Conservation (phyloP, 2,113 vertebrate species). For the Lophotis ruficrista region DNA sequence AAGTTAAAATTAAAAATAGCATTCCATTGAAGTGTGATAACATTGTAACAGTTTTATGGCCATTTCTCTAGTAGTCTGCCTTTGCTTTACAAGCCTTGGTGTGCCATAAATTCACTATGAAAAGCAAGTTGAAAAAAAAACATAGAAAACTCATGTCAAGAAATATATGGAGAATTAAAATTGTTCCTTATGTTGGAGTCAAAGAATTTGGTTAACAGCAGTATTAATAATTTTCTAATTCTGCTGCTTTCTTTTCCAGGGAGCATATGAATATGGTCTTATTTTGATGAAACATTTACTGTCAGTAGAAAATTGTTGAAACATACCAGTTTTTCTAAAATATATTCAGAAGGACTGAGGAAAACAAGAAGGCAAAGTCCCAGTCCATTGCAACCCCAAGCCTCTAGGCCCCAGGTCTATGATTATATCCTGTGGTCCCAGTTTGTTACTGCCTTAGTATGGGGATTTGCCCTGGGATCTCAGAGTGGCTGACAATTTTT, state of each 20-base stretch:
- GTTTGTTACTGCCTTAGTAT: not conserved
- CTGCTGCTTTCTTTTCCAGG: not conserved
- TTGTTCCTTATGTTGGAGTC: not conserved
- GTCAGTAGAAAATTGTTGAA: not conserved
- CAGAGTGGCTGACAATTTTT: not conserved
- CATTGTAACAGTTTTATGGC: slow-evolving; percentile 11
- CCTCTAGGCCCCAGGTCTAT: not conserved
- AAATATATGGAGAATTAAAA: slow-evolving; percentile 12
- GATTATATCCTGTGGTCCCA: not conserved
- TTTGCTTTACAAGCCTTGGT: not conserved
- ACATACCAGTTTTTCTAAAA: not conserved
- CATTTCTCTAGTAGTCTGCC: not conserved
- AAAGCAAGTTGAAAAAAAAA: not conserved
- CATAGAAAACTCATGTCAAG: not conserved
- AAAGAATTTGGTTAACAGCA: slow-evolving; percentile 19
- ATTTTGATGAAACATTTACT: slow-evolving; percentile 1
- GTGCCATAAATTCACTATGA: not conserved
- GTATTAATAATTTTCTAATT: slow-evolving; percentile 36
- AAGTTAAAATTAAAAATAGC: slow-evolving; percentile 31
- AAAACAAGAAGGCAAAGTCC: not conserved
- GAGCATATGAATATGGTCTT: not conserved
- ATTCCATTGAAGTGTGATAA: not conserved
- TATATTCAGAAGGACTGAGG: not conserved
- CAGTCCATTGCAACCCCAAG: not conserved
- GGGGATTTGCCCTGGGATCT: not conserved